phyloP scores from a whole-genome alignment of 2,113 vertebrate species.

The Pluvianellus socialis region DNA sequence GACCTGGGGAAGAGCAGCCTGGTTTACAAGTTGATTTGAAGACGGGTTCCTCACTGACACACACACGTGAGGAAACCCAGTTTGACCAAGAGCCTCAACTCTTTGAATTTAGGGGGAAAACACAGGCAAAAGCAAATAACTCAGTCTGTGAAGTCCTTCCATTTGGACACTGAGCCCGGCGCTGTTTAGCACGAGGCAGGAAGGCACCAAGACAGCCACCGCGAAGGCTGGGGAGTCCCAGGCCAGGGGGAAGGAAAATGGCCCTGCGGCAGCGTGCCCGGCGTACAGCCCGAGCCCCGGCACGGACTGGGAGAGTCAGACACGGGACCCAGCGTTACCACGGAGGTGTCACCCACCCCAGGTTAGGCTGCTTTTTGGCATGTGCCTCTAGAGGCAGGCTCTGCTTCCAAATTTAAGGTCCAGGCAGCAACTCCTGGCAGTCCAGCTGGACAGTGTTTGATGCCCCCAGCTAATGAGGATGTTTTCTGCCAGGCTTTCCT shows the following conservation, averaged over 20 bases:
- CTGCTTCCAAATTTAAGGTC: background rate
- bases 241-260: background rate
- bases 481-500: background rate
- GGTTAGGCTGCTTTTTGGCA: background rate
- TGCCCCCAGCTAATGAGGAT: background rate
- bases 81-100: background rate
- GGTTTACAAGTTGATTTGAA: background rate
- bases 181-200: background rate
- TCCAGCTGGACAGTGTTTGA: background rate
- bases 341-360: background rate
- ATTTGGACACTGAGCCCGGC: background rate
- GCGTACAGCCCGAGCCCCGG: background rate
- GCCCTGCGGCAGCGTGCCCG: background rate
- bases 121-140: background rate
- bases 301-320: background rate
- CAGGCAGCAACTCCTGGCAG: background rate
- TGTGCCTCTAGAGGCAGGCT: background rate
- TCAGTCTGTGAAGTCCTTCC: background rate
- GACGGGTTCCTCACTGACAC: background rate
- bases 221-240: background rate
- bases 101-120: background rate
- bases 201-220: background rate
- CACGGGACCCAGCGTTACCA: background rate
- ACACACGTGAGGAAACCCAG: background rate
- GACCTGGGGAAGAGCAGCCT: background rate